phyloP scores from a whole-genome alignment of 1,140 invertebrate species.

The Eurosta solidaginis region DNA sequence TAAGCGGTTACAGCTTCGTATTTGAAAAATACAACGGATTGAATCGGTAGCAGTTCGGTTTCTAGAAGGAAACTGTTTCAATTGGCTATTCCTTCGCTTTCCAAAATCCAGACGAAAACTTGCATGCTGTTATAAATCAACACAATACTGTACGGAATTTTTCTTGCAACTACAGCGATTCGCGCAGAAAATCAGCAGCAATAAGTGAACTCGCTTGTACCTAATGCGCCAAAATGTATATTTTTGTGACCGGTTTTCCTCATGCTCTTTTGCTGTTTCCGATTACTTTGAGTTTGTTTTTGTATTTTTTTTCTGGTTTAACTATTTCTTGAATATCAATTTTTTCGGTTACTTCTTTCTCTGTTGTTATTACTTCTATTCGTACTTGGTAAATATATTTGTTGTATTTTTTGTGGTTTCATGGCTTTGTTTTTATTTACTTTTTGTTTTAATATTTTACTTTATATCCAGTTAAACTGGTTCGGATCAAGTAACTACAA shows the following conservation, averaged over 20 bases:
- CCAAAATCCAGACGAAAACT: no score
- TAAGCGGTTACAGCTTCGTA: no score
- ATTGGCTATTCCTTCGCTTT: no score
- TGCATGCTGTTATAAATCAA: no score
- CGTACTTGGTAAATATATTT: conserved; percentile 12
- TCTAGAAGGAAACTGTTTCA: no score
- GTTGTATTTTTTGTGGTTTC: background rate
- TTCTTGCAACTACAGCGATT: background rate
- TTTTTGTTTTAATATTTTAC: background rate
- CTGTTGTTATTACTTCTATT: background rate
- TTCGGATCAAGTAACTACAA: background rate
- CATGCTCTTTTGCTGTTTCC: background rate
- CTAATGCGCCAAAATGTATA: no score
- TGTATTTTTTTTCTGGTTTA: no score
- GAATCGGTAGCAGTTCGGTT: no score
- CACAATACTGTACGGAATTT: no score
- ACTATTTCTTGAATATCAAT: no score
- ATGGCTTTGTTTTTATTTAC: background rate
- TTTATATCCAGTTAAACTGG: background rate
- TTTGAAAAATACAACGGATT: no score
- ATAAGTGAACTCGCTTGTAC: conserved; percentile 10
- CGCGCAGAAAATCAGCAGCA: background rate
- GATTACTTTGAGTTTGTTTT: background rate
- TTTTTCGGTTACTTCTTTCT: background rate
- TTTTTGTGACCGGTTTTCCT: conserved; percentile 20